Evolutionary conservation across 2,888 invertebrate genomes (phyloP).

Genomic region (Drosophila maculinotata): DNA sequence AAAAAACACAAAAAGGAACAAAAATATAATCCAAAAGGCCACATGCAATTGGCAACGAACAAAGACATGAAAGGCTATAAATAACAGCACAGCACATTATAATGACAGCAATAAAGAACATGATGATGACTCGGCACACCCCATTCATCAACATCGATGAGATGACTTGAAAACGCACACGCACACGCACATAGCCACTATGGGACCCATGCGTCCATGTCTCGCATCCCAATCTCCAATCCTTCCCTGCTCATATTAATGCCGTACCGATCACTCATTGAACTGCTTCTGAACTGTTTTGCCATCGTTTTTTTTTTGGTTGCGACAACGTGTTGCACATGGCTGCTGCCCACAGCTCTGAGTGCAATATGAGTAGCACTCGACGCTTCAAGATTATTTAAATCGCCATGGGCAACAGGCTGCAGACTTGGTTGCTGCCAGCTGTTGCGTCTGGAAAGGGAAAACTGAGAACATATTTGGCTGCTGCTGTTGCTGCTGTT

Average conservation of each 20-base stretch:
- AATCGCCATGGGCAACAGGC: constrained; percentile 52
- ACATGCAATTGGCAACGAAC: constrained; percentile 44
- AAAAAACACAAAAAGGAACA: constrained; percentile 14
- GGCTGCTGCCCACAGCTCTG: constrained; percentile 58
- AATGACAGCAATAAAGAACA: constrained; percentile 81
- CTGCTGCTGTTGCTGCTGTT: constrained; percentile 11
- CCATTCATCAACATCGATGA: constrained; percentile 78
- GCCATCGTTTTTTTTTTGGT: constrained; percentile 36
- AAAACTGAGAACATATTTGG: constrained; percentile 4
- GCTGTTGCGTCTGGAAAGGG: constrained; percentile 43
- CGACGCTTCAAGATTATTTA: constrained; percentile 67
- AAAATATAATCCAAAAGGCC: constrained; percentile 43
- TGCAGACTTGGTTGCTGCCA: constrained; percentile 25
- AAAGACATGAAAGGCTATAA: constrained; percentile 63
- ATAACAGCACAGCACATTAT: constrained; percentile 70
- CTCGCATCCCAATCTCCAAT: not conserved
- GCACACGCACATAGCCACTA: not conserved
- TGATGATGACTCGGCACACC: constrained; percentile 76
- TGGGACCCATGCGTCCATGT: not conserved
- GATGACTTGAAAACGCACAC: constrained; percentile 4
- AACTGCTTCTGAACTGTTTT: constrained; percentile 59
- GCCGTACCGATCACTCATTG: constrained; percentile 50
- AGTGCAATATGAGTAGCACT: constrained; percentile 80
- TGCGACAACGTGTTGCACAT: constrained; percentile 82
- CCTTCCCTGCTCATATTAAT: constrained; percentile 6